These are phyloP conservation scores for Conus canariensis DNA, from an alignment of 2,888 invertebrate species.

Conservation along the genomic window DNA sequence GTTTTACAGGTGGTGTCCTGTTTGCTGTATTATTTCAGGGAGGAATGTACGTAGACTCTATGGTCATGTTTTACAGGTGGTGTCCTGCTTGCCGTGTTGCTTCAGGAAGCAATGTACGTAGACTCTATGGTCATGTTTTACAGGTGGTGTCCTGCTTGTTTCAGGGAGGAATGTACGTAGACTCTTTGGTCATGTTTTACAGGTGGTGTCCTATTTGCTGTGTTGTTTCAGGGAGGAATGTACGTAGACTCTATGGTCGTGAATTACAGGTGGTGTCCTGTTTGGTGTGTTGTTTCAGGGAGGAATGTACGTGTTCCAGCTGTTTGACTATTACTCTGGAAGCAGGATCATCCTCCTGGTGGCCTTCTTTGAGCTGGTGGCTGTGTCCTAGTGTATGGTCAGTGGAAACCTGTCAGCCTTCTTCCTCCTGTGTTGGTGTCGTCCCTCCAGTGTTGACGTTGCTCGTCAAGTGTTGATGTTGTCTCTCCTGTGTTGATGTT, in stretches of 20 bases:
- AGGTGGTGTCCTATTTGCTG: background rate
- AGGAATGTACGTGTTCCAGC: constrained; percentile 85
- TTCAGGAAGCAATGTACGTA: constrained; percentile 79
- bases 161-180: too few relatives aligned
- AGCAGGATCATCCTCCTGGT: constrained; percentile 83
- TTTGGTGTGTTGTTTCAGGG: constrained; percentile 78
- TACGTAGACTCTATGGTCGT: too few relatives aligned
- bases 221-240: background rate
- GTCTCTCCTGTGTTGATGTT: background rate
- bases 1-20: background rate
- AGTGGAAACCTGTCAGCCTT: constrained; percentile 36
- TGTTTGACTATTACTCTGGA: constrained; percentile 82
- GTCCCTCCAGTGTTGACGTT: too few relatives aligned
- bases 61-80: background rate
- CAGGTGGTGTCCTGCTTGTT: background rate
- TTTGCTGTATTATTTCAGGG: constrained; percentile 70
- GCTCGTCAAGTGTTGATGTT: background rate
- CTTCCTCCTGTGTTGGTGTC: background rate
- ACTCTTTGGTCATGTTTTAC: too few relatives aligned
- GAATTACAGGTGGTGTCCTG: too few relatives aligned
- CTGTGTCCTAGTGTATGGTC: constrained; percentile 90
- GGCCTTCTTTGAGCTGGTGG: constrained; percentile 86
- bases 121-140: too few relatives aligned
- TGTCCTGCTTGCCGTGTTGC: background rate
- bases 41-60: constrained; percentile 81